These are phyloP conservation scores for Lycophotia porphyrea DNA, from an alignment of 2,888 invertebrate species.

Conservation along the genomic window DNA sequence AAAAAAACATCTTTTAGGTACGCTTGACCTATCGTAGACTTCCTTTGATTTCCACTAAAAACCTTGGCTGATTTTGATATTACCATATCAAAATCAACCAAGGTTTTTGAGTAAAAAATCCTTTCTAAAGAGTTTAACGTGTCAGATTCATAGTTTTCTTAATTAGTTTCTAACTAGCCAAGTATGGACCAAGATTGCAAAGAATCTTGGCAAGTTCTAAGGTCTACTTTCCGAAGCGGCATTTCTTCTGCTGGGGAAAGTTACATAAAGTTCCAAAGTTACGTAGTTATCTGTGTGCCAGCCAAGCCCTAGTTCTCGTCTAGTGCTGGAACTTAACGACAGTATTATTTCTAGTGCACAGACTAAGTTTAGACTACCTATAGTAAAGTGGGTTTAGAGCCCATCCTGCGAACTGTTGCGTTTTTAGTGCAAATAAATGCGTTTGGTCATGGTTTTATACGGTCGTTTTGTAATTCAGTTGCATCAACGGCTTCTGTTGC, in stretches of 20 bases:
- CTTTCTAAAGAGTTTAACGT: neutral
- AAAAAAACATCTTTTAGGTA: neutral
- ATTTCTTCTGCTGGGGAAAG: conserved; percentile 34
- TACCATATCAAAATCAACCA: neutral
- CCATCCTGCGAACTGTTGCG: neutral
- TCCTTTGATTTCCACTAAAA: too few species aligned
- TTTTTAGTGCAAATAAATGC: conserved; percentile 23
- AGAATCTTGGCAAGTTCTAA: conserved; percentile 41
- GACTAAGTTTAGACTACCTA: conserved; percentile 37
- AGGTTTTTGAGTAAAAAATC: neutral
- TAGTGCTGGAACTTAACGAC: conserved; percentile 29
- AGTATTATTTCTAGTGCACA: conserved; percentile 14
- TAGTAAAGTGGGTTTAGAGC: conserved; percentile 33
- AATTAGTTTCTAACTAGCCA: conserved; percentile 19
- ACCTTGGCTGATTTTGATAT: too few species aligned
- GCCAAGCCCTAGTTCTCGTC: conserved; percentile 54
- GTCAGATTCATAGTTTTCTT: conserved; percentile 5
- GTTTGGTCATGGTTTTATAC: conserved; percentile 7
- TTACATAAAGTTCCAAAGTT: conserved; percentile 41
- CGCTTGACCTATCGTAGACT: too few species aligned
- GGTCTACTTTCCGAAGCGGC: conserved; percentile 28
- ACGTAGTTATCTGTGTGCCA: conserved; percentile 36
- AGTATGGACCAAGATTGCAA: conserved; percentile 17
- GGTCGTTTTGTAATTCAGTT: conserved; percentile 13
- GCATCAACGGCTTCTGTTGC: conserved; percentile 12